Percentiles rank a stretch among this genome's conserved stretches.
These are phyloP conservation scores for Nomada flava DNA, from an alignment of 2,888 invertebrate genomes.

Conservation along the genomic window DNA sequence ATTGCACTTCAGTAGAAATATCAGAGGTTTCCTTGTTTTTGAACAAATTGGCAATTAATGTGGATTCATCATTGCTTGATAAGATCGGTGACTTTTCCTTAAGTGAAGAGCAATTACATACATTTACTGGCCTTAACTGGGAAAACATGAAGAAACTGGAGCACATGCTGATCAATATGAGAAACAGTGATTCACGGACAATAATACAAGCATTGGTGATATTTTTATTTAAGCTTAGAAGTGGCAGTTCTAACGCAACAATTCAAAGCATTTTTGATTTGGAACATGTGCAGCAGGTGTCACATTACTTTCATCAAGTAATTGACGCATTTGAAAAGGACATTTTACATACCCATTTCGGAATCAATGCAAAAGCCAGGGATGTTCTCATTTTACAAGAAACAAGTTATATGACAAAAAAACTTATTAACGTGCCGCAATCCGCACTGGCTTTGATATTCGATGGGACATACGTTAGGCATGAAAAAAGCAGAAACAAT, in stretches of 20 bases:
- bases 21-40: too few species aligned
- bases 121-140: too few species aligned
- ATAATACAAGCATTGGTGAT: constrained; percentile 13
- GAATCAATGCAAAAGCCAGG: constrained; percentile 28
- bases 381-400: constrained; percentile 4
- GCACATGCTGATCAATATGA: constrained; percentile 3
- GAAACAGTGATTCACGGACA: neutral
- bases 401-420: constrained; percentile 40
- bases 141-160: neutral
- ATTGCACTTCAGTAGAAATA: neutral
- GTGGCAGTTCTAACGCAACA: constrained; percentile 51
- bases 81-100: constrained; percentile 18
- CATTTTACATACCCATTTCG: constrained; percentile 50
- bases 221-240: constrained; percentile 58
- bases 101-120: too few species aligned
- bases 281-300: constrained; percentile 55
- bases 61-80: neutral
- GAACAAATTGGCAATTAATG: neutral
- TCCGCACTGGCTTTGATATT: constrained; percentile 32
- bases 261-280: constrained; percentile 46
- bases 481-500: constrained; percentile 65
- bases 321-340: constrained; percentile 63
- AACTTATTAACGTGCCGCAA: too few species aligned
- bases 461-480: constrained; percentile 63
- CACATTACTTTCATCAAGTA: constrained; percentile 54